A percentile compares a stretch with the other conserved stretches of the same genome.
Evolutionary conservation across 2,888 invertebrate genomes (phyloP).

Genomic region (Megastigmus dorsalis): DNA sequence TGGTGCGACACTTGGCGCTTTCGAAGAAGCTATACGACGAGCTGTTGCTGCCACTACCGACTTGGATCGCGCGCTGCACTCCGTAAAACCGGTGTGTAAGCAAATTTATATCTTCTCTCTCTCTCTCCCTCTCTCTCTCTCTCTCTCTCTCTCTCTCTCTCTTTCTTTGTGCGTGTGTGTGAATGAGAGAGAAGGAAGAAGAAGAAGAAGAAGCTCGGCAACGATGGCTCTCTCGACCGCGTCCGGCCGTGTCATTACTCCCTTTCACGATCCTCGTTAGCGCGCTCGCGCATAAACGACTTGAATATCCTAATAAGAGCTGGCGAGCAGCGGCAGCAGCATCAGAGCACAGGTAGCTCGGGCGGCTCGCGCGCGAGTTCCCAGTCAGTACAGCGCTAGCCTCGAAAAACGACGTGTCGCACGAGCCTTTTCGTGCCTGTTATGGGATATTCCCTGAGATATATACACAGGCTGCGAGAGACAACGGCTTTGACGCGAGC

Average conservation of each 20-base stretch:
- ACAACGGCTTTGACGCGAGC: background rate
- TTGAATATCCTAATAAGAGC: conserved; percentile 60
- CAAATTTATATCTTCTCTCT: conserved; percentile 70
- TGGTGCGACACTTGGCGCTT: background rate
- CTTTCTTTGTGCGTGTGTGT: too few species aligned
- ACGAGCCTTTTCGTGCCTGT: conserved; percentile 5
- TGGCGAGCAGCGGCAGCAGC: conserved; percentile 37
- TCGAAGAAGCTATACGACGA: conserved; percentile 19
- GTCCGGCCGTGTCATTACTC: conserved; percentile 70
- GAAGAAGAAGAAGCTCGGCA: too few species aligned
- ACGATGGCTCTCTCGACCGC: conserved; percentile 65
- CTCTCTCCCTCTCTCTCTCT: too few species aligned
- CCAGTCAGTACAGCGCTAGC: too few species aligned
- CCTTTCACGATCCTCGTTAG: conserved; percentile 70
- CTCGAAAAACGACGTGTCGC: conserved; percentile 41
- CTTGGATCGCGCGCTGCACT: conserved; percentile 57
- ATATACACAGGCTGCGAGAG: conserved; percentile 10
- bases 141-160: too few species aligned
- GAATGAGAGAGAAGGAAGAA: too few species aligned
- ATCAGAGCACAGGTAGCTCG: conserved; percentile 21
- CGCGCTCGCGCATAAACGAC: conserved; percentile 59
- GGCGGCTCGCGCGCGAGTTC: too few species aligned
- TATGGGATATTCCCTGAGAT: conserved; percentile 7
- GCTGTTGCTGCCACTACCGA: too few species aligned
- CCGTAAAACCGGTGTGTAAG: conserved; percentile 66